Evolutionary conservation across 2,888 invertebrate genomes (phyloP).

Genomic region (Caenorhabditis macrosperma): DNA sequence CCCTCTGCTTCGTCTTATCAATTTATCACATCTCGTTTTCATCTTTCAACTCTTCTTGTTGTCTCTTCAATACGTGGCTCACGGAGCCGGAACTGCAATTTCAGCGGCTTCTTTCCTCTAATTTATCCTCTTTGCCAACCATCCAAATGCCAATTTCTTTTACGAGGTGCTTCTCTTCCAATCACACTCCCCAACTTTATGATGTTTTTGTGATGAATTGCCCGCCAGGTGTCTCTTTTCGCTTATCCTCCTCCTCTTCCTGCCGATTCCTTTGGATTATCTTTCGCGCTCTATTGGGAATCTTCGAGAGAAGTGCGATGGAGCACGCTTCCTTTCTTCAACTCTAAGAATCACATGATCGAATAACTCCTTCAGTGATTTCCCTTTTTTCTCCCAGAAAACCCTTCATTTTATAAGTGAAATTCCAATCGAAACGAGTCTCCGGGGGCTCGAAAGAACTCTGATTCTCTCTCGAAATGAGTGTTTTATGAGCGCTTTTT

Average conservation of each 20-base stretch:
- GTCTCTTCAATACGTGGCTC: not conserved
- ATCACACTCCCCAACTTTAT: constrained; percentile 27
- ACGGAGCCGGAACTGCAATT: not conserved
- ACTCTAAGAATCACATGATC: too few relatives aligned
- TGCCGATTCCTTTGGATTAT: not conserved
- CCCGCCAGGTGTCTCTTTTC: constrained; percentile 3
- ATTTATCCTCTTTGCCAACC: not conserved
- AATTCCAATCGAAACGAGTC: too few relatives aligned
- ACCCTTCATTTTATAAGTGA: too few relatives aligned
- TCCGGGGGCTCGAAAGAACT: not conserved
- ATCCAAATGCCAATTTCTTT: constrained; percentile 26
- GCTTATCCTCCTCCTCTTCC: not conserved
- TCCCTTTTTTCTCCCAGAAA: too few relatives aligned
- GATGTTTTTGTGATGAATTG: constrained; percentile 42
- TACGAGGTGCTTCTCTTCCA: constrained; percentile 43
- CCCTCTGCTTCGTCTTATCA: not conserved
- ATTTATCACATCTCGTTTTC: not conserved
- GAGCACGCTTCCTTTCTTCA: too few relatives aligned
- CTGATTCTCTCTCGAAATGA: not conserved
- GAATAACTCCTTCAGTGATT: too few relatives aligned
- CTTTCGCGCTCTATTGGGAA: not conserved
- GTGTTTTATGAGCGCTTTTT: constrained; percentile 2
- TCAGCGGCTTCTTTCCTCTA: not conserved
- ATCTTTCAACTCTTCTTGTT: not conserved
- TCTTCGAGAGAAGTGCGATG: too few relatives aligned